Evolutionary conservation across 2,797 vertebrate species (phyloP).

Genomic region (Gambelia wislizenii): DNA sequence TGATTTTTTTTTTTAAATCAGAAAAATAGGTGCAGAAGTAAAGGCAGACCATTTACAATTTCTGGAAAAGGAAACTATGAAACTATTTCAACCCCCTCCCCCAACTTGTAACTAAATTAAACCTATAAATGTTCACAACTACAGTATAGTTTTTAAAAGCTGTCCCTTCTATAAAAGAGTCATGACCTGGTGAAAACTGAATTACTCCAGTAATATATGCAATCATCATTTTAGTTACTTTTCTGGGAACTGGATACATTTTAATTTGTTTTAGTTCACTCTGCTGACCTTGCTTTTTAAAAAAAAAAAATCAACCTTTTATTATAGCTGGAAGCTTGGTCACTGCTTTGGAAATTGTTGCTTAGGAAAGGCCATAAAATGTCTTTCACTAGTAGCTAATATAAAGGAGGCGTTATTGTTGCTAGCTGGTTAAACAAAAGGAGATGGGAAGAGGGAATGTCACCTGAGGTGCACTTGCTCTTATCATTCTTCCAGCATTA

Average conservation of each 20-base stretch:
- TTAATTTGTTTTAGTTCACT: neutral
- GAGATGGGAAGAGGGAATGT: neutral
- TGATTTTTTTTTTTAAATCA: neutral
- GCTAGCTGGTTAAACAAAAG: no score
- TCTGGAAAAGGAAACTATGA: neutral
- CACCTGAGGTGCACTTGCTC: neutral
- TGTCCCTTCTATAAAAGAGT: conserved; percentile 51
- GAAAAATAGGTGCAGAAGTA: conserved; percentile 2
- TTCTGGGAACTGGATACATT: conserved; percentile 7
- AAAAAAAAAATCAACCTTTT: conserved; percentile 13
- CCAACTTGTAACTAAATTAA: conserved; percentile 22
- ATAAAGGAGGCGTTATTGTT: neutral
- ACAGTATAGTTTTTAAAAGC: conserved; percentile 27
- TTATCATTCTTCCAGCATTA: neutral
- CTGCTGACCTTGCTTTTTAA: neutral
- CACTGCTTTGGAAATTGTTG: conserved; percentile 28
- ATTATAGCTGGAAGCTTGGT: neutral
- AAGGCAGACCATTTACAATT: neutral
- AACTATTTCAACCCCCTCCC: no score
- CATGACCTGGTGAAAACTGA: conserved; percentile 45
- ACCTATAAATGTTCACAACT: conserved; percentile 43
- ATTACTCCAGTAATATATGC: conserved; percentile 42
- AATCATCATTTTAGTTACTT: conserved; percentile 53
- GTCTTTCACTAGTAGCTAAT: neutral
- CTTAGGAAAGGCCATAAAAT: conserved; percentile 18